Evolutionary conservation across 2,888 invertebrate genomes (phyloP).

Genomic region (Terebella lapidaria): DNA sequence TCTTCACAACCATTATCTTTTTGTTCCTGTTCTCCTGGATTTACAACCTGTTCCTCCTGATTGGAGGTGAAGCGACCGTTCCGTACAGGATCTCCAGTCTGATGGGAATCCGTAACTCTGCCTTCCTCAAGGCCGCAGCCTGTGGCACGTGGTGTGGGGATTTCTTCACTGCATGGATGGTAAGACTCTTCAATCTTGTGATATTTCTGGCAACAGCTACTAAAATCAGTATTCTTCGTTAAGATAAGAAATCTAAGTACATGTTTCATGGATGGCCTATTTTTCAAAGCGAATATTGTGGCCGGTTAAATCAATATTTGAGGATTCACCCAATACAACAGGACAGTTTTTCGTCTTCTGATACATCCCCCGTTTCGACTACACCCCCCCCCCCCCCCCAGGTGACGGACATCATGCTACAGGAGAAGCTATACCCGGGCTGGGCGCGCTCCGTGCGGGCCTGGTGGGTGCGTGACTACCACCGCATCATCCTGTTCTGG

Average conservation of each 20-base stretch:
- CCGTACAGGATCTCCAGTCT: constrained; percentile 53
- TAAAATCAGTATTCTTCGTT: no score
- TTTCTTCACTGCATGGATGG: constrained; percentile 58
- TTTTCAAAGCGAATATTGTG: no score
- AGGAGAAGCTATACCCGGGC: constrained; percentile 56
- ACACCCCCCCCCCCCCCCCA: no score
- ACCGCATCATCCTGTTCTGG: constrained; percentile 58
- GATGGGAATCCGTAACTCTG: constrained; percentile 55
- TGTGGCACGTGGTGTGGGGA: constrained; percentile 59
- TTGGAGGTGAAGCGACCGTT: constrained; percentile 44
- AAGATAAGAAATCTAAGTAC: not conserved
- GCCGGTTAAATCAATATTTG: no score
- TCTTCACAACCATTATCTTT: constrained; percentile 54
- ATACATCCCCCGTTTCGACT: no score
- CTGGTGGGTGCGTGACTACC: constrained; percentile 53
- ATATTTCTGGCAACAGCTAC: no score
- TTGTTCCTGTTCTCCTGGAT: constrained; percentile 56
- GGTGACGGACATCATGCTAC: constrained; percentile 59
- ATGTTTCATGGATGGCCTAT: not conserved
- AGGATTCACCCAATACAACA: no score
- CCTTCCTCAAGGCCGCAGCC: constrained; percentile 57
- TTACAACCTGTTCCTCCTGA: constrained; percentile 54
- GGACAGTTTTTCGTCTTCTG: no score
- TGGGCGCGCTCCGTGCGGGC: constrained; percentile 51
- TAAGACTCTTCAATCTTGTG: constrained; percentile 29